Conservation (phyloP, 1,140 invertebrate species). For the Hetaerina americana region DNA sequence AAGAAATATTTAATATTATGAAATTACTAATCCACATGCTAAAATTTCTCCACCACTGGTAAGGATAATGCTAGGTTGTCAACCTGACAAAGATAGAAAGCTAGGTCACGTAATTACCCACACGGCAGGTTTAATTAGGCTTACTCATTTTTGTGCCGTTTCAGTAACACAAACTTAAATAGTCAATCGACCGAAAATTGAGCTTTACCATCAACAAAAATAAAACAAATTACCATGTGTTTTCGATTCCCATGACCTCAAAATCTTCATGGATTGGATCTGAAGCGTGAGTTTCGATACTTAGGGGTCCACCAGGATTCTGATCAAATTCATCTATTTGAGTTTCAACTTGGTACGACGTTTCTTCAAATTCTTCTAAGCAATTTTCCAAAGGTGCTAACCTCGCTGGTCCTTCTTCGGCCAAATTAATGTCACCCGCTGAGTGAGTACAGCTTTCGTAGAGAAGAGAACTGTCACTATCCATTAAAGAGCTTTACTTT, state of each 20-base stretch:
- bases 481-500: not conserved
- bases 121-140: too few species aligned
- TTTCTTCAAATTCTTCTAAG: not conserved
- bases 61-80: too few species aligned
- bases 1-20: too few species aligned
- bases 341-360: not conserved
- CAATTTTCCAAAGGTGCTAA: not conserved
- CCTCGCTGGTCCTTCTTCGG: not conserved
- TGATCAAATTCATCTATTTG: not conserved
- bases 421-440: not conserved
- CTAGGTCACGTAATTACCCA: too few species aligned
- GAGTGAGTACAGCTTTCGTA: not conserved
- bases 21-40: too few species aligned
- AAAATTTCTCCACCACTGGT: too few species aligned
- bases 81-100: too few species aligned
- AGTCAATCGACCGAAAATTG: not conserved
- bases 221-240: conserved; percentile 11
- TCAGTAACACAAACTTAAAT: too few species aligned
- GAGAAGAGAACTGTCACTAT: not conserved
- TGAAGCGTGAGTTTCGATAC: conserved; percentile 2
- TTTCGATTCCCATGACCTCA: conserved; percentile 14
- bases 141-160: too few species aligned
- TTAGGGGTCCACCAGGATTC: not conserved
- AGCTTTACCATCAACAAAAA: not conserved
- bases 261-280: conserved; percentile 10